Evolutionary conservation across 1,140 invertebrate genomes (phyloP), one percentile per base, ranked within the genome.

Genomic region (Daktulosphaira vitifoliae): DNA sequence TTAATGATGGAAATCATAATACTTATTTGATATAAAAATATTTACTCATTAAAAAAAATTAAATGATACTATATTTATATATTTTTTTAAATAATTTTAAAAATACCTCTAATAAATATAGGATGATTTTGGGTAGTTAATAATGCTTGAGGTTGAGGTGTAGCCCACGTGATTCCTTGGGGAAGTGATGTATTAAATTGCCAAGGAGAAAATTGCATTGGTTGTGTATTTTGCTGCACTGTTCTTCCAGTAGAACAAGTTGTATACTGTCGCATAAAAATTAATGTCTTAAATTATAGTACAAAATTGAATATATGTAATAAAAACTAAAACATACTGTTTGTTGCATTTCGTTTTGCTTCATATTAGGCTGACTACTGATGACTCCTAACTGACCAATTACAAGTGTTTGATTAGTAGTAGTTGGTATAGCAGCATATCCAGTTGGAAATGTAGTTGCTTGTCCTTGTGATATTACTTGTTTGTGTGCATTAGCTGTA

Each of bases 91-190:
- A n/a, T n/a, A n/a, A n/a, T n/a, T n/a, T n/a, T n/a, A 52, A 26
- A 33, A 44, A 82, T 80, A 8, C 88, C 85, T 65, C 89, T 76
- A 68, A 92, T 90, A 70, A 92, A 90, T 69, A 91, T 91, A 23
- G 85, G 85, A 76, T 90, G 91, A 4, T 83, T 84, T 0, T 82
- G 75, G 3, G 81, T 80, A 3, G 77, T 75, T 3, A 87, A 74
- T 1, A 88, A 72, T 3, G 82, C 76, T 37, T 81, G 82, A 8
- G 84, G 82, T 68, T 86, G 87, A 22, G 72, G 71, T 37, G 74
- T 71, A 4, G 78, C 73, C 78, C 78, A 91, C 67, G 59, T 82
- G 76, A 76, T 29, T 78, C 86, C 39, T 81, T 81, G 83, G 74
- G 82, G 86, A 83, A 62, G 56, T 20, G 71, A 87, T 80, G 76